Evolutionary conservation across 2,888 invertebrate species (phyloP), one percentile per base, ranked within the genome.

Genomic region (Ceraclea dissimilis): DNA sequence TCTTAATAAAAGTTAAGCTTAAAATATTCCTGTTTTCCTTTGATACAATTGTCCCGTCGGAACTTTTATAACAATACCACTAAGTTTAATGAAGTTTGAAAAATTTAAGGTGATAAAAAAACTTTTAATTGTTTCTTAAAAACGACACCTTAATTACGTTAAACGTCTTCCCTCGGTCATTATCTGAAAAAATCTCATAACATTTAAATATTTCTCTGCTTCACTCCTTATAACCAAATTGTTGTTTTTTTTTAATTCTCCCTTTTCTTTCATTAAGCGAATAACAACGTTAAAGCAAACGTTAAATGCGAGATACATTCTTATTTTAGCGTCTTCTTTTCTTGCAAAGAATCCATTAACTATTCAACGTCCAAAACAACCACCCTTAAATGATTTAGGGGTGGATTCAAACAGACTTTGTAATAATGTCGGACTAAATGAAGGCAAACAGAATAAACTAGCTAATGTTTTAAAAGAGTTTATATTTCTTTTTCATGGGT

Each of bases 21-120:
- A 10, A 26, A 26, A 10, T 6, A 26, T 26, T 10, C 26, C 26
- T 39, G 39, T 39, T 39, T 39, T 39, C 39, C 13, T 39, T 39
- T 39, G 39, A 39, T 39, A 39, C 39, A 39, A 39, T 39, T 39
- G 47, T 18, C 47, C 4, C 10, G 6, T 49, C 4, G 5, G 22
- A 49, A n/a, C 49, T 49, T n/a, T 22, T n/a, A 49, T 19, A 49
- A 49, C 20, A 49, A 13, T 49, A 11, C 20, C 17, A 26, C 22
- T 17, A 19, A 49, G 10, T 49, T 19, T 49, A 49, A 49, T 49
- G 49, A 49, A 26, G 49, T 50, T 47, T 17, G 48, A 34, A 49
- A 54, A 49, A 54, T 54, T 49, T 20, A 49, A 54, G 49, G 49
- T 48, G 54, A 54, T 54, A 49, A 54, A 53, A 46, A 54, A 54